Conservation (phyloP, 2,888 invertebrate genomes). For the Mythimna impura region DNA sequence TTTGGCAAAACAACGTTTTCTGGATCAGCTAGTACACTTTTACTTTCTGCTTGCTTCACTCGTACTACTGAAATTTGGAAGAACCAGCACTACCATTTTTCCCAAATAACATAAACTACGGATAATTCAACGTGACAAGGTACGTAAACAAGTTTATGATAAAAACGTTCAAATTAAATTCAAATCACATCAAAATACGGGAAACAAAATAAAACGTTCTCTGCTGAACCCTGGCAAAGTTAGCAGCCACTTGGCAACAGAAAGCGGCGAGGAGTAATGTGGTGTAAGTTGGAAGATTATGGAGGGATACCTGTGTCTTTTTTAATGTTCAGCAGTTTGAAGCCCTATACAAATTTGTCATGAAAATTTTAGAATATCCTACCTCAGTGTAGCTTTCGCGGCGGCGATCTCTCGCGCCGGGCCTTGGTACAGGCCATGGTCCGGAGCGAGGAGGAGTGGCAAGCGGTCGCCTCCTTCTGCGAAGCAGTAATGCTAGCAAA, state of each 20-base stretch:
- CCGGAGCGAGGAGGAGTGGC: too few relatives aligned
- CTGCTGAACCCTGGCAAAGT: constrained; percentile 72
- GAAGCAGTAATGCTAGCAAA: too few relatives aligned
- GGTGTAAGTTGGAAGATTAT: constrained; percentile 58
- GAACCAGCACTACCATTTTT: neutral
- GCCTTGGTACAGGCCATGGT: too few relatives aligned
- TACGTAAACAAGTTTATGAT: constrained; percentile 52
- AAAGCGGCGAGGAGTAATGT: constrained; percentile 63
- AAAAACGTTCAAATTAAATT: constrained; percentile 74
- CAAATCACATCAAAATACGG: constrained; percentile 78
- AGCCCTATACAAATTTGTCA: too few relatives aligned
- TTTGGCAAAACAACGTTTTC: too few relatives aligned
- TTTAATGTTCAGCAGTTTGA: too few relatives aligned
- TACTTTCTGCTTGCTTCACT: too few relatives aligned
- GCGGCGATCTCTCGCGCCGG: too few relatives aligned
- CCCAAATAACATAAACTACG: neutral
- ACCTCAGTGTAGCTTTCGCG: too few relatives aligned
- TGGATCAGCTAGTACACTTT: too few relatives aligned
- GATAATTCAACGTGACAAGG: neutral
- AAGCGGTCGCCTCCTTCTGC: too few relatives aligned
- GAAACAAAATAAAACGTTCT: constrained; percentile 76
- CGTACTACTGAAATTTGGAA: neutral
- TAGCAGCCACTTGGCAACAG: constrained; percentile 82
- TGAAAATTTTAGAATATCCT: too few relatives aligned
- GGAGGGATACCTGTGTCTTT: neutral